Base-by-base conservation (phyloP, 1,140 invertebrate species). In the Eupeodes corollae region DNA sequence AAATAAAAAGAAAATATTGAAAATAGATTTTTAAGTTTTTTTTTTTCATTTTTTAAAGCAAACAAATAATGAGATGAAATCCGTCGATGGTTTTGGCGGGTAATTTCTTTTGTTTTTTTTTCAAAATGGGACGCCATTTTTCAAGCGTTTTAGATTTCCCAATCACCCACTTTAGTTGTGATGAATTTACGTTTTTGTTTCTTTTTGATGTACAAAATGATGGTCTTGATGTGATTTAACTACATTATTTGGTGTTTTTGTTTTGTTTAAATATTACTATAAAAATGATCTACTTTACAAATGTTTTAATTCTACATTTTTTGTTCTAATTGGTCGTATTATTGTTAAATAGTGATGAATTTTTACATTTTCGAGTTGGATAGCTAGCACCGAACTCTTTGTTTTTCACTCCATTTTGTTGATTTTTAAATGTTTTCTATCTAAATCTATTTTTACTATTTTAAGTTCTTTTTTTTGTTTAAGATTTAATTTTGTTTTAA, bases 401-500 rank as follows among this genome's bases (percentile, higher is more conserved):
- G n/a, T 48, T 45, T n/a, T 32, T 13, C 15, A 32, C 21, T 15
- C 15, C 5, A 15, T 18, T 38, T 47, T 16, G 37, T 46, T 54
- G 42, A 50, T 45, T 52, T 54, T 45, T 47, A 15, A 46, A n/a
- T 12, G 35, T 40, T 33, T 33, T 46, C 40, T 52, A 47, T 58
- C 46, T 47, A 56, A 16, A 10, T 35, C 15, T 34, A 6, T 34
- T 10, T 19, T 47, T 64, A 65, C 60, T 65, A 58, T 58, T 66
- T 66, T 42, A 65, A 60, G 49, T 59, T 58, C 61, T 66, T 65
- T 59, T 67, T 66, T 53, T 56, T 73, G 78, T 79, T 53, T 63
- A 65, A 63, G 55, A 60, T 54, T 56, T n/a, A n/a, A n/a, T n/a
- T 62, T 59, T 78, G 73, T 76, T 75, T 69, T 73, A 63, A 63